Conservation (phyloP, 1,140 invertebrate genomes). For the Apis cerana region DNA sequence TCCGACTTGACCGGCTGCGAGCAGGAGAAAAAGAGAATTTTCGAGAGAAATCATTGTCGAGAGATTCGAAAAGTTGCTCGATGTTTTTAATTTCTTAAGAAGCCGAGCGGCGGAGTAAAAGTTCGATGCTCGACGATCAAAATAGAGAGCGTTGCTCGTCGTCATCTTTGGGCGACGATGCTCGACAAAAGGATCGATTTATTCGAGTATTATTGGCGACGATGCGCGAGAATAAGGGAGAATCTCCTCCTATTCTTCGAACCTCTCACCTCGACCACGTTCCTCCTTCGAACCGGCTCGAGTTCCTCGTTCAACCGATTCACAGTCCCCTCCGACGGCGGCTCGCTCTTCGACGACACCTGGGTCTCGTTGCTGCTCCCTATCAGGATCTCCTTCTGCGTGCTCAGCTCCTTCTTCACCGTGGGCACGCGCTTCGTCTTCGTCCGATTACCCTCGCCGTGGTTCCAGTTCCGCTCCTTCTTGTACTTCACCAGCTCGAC, state of each 20-base stretch:
- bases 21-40: background rate
- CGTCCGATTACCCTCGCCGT: background rate
- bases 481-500: constrained; percentile 69
- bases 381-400: constrained; percentile 73
- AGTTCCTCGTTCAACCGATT: constrained; percentile 66
- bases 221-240: background rate
- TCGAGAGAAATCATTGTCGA: too few relatives aligned
- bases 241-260: too few relatives aligned
- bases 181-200: too few relatives aligned
- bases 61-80: background rate
- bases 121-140: too few relatives aligned
- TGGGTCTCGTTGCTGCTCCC: constrained; percentile 70
- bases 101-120: too few relatives aligned
- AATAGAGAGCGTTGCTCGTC: too few relatives aligned
- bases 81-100: too few relatives aligned
- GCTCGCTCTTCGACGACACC: constrained; percentile 59
- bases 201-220: background rate
- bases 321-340: constrained; percentile 58
- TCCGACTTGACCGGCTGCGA: background rate
- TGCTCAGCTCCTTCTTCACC: constrained; percentile 76
- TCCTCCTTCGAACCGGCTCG: constrained; percentile 45
- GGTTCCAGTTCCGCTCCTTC: constrained; percentile 34
- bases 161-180: too few relatives aligned
- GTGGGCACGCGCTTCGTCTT: constrained; percentile 75
- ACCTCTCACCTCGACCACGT: constrained; percentile 48